Evolutionary conservation across 1,140 invertebrate species (phyloP).

Genomic region (Aphaenogaster rudis): DNA sequence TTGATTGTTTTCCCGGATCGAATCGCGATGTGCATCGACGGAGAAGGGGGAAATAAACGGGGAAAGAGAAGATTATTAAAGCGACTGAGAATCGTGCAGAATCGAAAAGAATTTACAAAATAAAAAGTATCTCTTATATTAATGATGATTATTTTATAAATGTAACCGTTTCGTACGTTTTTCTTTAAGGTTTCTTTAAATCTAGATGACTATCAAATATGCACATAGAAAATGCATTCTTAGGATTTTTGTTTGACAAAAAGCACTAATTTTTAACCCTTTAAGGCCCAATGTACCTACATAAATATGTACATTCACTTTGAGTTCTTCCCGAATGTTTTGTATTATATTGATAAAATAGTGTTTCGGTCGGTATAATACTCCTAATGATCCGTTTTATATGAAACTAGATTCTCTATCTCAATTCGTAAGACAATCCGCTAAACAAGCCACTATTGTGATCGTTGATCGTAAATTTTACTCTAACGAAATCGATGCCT

Average conservation of each 20-base stretch:
- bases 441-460: too few relatives aligned
- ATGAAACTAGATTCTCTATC: too few relatives aligned
- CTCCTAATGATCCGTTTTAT: too few relatives aligned
- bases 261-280: too few relatives aligned
- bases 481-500: too few relatives aligned
- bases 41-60: neutral
- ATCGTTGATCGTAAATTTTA: too few relatives aligned
- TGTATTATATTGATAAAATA: too few relatives aligned
- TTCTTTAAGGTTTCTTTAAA: neutral
- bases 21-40: neutral
- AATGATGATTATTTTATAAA: constrained; percentile 3
- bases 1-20: constrained; percentile 48
- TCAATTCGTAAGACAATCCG: too few relatives aligned
- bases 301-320: too few relatives aligned
- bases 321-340: too few relatives aligned
- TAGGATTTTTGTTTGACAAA: neutral
- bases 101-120: neutral
- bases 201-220: neutral
- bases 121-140: neutral
- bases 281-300: too few relatives aligned
- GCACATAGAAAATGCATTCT: neutral
- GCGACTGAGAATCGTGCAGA: neutral
- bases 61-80: constrained; percentile 35
- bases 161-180: neutral
- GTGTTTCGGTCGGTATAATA: too few relatives aligned